Base-by-base conservation (phyloP, 2,888 invertebrate genomes). In the Dasypolia templi region DNA sequence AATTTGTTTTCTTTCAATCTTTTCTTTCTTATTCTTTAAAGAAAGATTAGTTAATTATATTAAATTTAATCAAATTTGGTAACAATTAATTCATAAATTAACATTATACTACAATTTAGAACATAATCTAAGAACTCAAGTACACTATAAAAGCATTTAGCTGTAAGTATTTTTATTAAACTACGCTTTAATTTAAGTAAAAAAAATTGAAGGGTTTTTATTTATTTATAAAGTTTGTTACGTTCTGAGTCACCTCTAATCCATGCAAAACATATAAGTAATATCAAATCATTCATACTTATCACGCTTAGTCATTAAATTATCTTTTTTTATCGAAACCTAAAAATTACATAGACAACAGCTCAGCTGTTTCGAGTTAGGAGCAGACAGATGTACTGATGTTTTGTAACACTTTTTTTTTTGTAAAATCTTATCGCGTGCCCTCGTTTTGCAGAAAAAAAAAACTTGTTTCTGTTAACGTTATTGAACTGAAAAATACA, bases 391-490 rank as follows among this genome's bases (percentile, higher is more conserved):
- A 70, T 56, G 14, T 26, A 55, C 35, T 66, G 49, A 46, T 70
- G 29, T 77, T 81, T 49, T 61, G 66, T 72, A 55, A 61, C 66
- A 56, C 53, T 19, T 39, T 44, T 42, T 65, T 75, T 44, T 63
- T 55, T 32, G 7, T 26, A 29, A 42, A 26, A 19, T 17, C 19
- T 78, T 85, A 81, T 76, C 85, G 5, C 3, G 11, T 19, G 82
- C n/a, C 70, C 76, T 49, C 63, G 53, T 85, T 87, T 76, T 75
- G 58, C 59, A 65, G 64, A 81, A 84, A 70, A 35, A n/a, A 64
- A 58, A 76, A 69, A n/a, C n/a, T 75, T 73, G 72, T 77, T 39
- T 26, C 53, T 73, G 84, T 85, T 85, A 81, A 74, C 68, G 56
- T 69, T n/a, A n/a, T n/a, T n/a, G n/a, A n/a, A n/a, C n/a, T n/a